phyloP scores from a whole-genome alignment of 2,113 vertebrate genomes.

The Heliornis fulica region DNA sequence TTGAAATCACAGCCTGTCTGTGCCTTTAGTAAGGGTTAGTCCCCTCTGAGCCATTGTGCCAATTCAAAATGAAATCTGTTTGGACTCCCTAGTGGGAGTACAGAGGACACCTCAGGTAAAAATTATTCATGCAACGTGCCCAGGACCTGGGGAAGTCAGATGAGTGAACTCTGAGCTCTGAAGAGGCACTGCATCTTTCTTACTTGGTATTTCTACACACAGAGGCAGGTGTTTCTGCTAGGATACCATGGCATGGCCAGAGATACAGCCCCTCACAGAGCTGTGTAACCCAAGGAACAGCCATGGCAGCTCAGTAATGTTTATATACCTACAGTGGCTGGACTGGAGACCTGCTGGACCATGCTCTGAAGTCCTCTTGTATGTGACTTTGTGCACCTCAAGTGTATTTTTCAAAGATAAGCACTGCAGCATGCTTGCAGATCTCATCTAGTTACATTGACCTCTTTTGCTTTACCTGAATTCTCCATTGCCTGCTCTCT shows the following conservation, averaged over 20 bases:
- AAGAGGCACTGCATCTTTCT: neutral
- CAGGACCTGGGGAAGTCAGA: neutral
- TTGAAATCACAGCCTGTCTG: neutral
- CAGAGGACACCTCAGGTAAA: neutral
- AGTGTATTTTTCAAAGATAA: neutral
- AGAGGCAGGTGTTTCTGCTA: neutral
- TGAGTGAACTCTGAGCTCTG: neutral
- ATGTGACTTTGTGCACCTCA: neutral
- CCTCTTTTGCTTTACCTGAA: neutral
- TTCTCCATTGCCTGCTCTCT: neutral
- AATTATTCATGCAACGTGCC: neutral
- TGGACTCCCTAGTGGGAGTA: neutral
- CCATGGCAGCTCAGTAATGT: neutral
- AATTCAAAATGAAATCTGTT: neutral
- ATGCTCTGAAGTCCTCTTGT: neutral
- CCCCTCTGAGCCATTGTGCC: neutral
- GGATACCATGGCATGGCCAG: rapidly evolving
- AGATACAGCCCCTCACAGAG: neutral
- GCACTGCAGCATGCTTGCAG: neutral
- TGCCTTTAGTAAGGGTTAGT: neutral
- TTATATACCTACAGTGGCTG: neutral
- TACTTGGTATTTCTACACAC: neutral
- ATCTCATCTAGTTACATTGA: neutral
- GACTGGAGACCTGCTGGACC: neutral
- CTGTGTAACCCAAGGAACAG: neutral